These are phyloP conservation scores for Drosophila busckii DNA, from an alignment of 1,140 invertebrate genomes.

Conservation along the genomic window DNA sequence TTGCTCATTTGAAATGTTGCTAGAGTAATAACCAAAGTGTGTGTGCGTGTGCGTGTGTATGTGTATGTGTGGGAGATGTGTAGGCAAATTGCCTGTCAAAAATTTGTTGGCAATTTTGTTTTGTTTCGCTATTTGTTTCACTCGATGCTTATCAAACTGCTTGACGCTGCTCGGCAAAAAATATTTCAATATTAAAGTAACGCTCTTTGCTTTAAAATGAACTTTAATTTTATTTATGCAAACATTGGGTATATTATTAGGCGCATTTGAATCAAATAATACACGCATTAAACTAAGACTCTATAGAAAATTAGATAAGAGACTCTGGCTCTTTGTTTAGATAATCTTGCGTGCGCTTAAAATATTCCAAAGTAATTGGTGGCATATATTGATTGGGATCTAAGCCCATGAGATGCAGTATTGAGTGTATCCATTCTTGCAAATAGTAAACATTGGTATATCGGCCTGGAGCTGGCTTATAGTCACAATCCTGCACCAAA, in stretches of 20 bases:
- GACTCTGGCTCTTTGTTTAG: too few relatives aligned
- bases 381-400: conserved; percentile 1
- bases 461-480: background rate
- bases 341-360: background rate
- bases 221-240: background rate
- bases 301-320: too few relatives aligned
- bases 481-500: conserved; percentile 49
- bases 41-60: background rate
- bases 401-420: background rate
- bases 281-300: too few relatives aligned
- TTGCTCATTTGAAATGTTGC: conserved; percentile 68
- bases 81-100: conserved; percentile 73
- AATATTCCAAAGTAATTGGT: background rate
- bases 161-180: conserved; percentile 49
- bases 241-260: too few relatives aligned
- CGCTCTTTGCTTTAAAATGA: background rate
- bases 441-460: conserved; percentile 1
- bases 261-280: too few relatives aligned
- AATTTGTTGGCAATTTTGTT: conserved; percentile 66
- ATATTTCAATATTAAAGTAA: conserved; percentile 32
- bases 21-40: conserved; percentile 13
- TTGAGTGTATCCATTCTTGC: conserved; percentile 11
- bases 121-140: conserved; percentile 30
- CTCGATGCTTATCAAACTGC: conserved; percentile 55
- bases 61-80: conserved; percentile 10